phyloP scores from a whole-genome alignment of 2,113 vertebrate genomes.

The Cacatua alba region DNA sequence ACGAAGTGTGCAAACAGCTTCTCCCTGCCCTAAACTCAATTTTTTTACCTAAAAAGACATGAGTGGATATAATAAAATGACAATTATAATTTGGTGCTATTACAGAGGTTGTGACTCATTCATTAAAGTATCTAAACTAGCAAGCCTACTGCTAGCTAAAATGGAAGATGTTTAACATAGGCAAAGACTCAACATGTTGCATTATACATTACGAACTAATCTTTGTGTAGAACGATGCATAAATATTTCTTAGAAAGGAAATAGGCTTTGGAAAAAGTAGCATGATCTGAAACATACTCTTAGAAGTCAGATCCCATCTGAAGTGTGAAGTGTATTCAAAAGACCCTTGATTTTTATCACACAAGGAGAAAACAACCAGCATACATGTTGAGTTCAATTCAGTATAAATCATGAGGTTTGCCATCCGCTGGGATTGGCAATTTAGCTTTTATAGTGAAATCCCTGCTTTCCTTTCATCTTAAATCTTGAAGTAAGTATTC shows the following conservation, averaged over 20 bases:
- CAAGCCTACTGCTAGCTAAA: slow-evolving; percentile 21
- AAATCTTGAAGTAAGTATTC: neutral
- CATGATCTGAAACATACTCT: neutral
- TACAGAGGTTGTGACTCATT: slow-evolving; percentile 40
- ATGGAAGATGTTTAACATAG: slow-evolving; percentile 19
- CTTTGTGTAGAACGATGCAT: neutral
- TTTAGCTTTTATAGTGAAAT: neutral
- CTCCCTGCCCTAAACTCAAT: neutral
- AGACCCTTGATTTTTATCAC: neutral
- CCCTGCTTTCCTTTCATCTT: neutral
- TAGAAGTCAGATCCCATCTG: neutral
- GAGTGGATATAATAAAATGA: neutral
- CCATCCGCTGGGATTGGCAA: neutral
- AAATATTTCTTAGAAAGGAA: slow-evolving; percentile 3
- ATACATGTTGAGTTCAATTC: neutral
- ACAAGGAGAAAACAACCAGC: neutral
- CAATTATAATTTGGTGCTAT: neutral
- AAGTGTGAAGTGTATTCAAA: neutral
- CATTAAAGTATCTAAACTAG: slow-evolving; percentile 45
- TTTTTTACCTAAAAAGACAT: neutral
- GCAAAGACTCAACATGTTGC: neutral
- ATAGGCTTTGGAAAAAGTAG: neutral
- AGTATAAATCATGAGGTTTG: neutral
- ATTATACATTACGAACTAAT: neutral
- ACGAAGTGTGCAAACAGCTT: neutral